Conservation (phyloP, 2,888 invertebrate species). For the Gari tellinella region DNA sequence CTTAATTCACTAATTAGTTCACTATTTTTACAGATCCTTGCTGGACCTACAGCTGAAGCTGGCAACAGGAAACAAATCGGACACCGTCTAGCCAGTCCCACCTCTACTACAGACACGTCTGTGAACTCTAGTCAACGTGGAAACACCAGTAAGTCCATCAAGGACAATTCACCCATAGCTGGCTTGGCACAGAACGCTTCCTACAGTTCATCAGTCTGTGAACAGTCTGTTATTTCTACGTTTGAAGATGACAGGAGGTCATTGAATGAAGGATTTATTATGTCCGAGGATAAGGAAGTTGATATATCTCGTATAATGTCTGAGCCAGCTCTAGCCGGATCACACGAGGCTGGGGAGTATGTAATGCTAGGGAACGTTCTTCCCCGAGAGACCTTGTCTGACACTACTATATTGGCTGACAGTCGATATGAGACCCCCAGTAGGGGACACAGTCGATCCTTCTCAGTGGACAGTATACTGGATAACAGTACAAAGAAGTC, state of each 20-base stretch:
- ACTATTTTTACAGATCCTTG: too few relatives aligned
- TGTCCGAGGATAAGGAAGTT: slow-evolving; percentile 56
- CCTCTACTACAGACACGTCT: slow-evolving; percentile 21
- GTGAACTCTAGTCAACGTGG: slow-evolving; percentile 16
- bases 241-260: slow-evolving; percentile 62
- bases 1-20: too few relatives aligned
- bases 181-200: slow-evolving; percentile 55
- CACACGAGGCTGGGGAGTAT: slow-evolving; percentile 50
- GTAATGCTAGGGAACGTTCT: slow-evolving; percentile 25
- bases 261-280: slow-evolving; percentile 74
- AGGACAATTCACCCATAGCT: slow-evolving; percentile 55
- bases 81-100: slow-evolving; percentile 68
- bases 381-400: slow-evolving; percentile 31
- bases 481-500: slow-evolving; percentile 51
- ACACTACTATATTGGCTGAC: slow-evolving; percentile 23
- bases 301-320: slow-evolving; percentile 61
- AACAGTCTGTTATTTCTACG: slow-evolving; percentile 60
- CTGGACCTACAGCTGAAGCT: too few relatives aligned
- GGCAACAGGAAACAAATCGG: slow-evolving; percentile 54
- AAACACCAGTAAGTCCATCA: slow-evolving; percentile 21
- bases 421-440: slow-evolving; percentile 34
- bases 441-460: slow-evolving; percentile 37
- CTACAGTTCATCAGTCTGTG: slow-evolving; percentile 49
- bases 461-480: slow-evolving; percentile 43
- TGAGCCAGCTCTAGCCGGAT: slow-evolving; percentile 46